A percentile compares a stretch with the other conserved stretches of the same genome.
Evolutionary conservation across 2,113 vertebrate species (phyloP).

Genomic region (Casuarius casuarius): DNA sequence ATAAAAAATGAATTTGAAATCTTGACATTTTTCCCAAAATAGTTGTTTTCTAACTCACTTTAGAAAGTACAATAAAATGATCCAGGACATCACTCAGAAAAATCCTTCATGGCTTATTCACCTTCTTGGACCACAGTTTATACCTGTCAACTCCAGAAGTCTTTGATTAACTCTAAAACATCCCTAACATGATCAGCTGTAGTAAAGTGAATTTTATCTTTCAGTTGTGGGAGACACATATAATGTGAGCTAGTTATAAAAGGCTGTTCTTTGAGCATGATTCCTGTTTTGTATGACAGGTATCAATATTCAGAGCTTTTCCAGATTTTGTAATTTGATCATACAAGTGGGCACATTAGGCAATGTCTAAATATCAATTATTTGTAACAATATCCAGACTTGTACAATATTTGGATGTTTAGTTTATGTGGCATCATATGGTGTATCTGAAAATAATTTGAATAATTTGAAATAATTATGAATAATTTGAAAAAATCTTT

Average conservation of each 20-base stretch:
- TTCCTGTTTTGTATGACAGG: neutral
- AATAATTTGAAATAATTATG: no score
- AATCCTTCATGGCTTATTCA: neutral
- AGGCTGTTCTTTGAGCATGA: neutral
- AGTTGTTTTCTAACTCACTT: neutral
- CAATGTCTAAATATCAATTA: neutral
- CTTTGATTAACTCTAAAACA: neutral
- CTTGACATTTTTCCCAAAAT: neutral
- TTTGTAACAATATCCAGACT: neutral
- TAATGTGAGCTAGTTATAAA: neutral
- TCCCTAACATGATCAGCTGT: neutral
- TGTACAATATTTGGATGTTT: neutral
- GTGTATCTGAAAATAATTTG: neutral
- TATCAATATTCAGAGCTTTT: neutral
- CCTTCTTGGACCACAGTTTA: neutral
- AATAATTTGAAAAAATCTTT: neutral
- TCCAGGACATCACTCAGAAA: neutral
- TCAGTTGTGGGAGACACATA: neutral
- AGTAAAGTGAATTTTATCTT: neutral
- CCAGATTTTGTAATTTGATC: neutral
- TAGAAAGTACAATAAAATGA: neutral
- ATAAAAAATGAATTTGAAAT: neutral
- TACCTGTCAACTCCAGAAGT: neutral
- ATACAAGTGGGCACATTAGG: neutral
- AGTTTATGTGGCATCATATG: neutral